Conservation (phyloP, 2,797 vertebrate species). For the Pseudomugil tenellus region DNA sequence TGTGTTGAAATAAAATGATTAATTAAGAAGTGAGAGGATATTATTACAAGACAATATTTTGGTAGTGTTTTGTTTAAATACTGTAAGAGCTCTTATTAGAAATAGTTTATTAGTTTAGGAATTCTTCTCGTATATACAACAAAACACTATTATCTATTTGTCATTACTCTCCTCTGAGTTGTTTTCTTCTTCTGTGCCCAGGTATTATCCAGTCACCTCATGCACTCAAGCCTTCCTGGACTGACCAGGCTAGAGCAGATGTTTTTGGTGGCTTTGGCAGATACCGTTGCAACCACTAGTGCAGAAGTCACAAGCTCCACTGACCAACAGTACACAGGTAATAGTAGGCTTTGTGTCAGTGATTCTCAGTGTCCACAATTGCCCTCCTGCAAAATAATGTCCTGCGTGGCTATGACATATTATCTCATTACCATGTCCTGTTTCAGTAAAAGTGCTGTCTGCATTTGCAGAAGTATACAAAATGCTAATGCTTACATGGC, state of each 20-base stretch:
- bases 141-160: neutral
- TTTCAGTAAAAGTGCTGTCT: too few relatives aligned
- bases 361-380: too few relatives aligned
- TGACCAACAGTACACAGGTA: constrained; percentile 93
- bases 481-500: too few relatives aligned
- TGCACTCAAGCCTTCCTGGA: constrained; percentile 98
- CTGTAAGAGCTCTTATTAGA: neutral
- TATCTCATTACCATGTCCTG: too few relatives aligned
- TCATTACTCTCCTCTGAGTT: neutral
- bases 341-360: constrained; percentile 24
- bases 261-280: constrained; percentile 97
- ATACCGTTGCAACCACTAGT: constrained; percentile 95
- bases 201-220: constrained; percentile 97
- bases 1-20: neutral
- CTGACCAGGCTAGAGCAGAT: constrained; percentile 97
- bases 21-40: neutral
- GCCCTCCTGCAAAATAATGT: too few relatives aligned
- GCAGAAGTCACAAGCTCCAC: constrained; percentile 92
- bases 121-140: neutral
- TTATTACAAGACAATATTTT: neutral
- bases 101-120: neutral
- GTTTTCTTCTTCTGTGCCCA: constrained; percentile 45
- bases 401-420: too few relatives aligned
- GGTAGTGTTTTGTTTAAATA: neutral
- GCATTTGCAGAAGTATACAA: too few relatives aligned